Evolutionary conservation across 2,888 invertebrate species (phyloP).

Genomic region (Amphipoea oculea): DNA sequence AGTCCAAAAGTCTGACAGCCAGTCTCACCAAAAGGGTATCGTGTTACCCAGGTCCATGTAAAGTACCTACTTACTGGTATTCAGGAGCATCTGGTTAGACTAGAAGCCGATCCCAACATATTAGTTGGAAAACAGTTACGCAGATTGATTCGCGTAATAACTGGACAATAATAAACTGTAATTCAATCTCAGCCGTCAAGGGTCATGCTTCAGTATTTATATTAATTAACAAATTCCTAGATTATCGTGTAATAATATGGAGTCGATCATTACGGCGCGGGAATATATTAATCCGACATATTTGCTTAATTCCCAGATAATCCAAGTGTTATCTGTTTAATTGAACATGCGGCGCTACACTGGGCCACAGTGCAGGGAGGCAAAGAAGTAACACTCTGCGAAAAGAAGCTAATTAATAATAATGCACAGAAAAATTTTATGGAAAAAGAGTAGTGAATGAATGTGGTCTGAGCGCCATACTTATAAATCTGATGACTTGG

Average conservation of each 20-base stretch:
- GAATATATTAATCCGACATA: conserved; percentile 54
- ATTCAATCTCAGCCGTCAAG: conserved; percentile 2
- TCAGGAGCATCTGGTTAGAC: neutral
- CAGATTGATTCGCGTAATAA: neutral
- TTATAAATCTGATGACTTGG: neutral
- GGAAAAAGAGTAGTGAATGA: neutral
- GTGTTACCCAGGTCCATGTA: neutral
- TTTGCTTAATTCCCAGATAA: conserved; percentile 60
- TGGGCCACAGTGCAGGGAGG: neutral
- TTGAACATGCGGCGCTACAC: conserved; percentile 50
- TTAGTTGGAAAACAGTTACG: neutral
- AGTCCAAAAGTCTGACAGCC: too few relatives aligned
- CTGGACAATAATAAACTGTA: conserved; percentile 1
- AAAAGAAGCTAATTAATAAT: neutral
- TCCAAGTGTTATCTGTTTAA: conserved; percentile 59
- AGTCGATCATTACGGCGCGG: conserved; percentile 26
- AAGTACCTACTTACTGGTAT: neutral
- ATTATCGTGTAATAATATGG: conserved; percentile 29
- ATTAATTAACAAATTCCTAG: conserved; percentile 41
- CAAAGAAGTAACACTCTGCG: conserved; percentile 19
- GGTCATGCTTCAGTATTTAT: conserved; percentile 11
- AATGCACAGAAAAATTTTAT: neutral
- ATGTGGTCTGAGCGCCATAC: neutral
- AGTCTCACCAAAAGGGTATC: neutral
- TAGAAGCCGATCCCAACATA: neutral